Evolutionary conservation across 2,113 vertebrate genomes (phyloP).

Genomic region (Rhea pennata): DNA sequence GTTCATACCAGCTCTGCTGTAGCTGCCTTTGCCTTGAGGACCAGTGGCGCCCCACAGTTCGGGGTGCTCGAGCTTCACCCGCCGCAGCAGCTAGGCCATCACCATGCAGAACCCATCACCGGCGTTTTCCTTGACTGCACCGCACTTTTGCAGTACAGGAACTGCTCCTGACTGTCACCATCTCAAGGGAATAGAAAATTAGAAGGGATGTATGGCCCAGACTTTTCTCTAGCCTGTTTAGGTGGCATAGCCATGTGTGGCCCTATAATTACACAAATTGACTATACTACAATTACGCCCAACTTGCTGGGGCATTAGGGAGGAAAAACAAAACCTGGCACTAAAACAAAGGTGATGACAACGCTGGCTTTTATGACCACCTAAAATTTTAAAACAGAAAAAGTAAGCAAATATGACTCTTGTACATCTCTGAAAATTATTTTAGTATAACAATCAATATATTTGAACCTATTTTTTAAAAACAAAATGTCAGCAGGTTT

Average conservation of each 20-base stretch:
- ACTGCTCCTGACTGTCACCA: neutral
- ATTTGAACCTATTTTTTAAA: neutral
- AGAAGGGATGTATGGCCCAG: neutral
- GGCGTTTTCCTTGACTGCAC: fast-evolving
- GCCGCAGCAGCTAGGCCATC: no score
- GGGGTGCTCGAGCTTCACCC: neutral
- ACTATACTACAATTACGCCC: neutral
- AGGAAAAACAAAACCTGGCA: neutral
- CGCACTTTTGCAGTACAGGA: fast-evolving
- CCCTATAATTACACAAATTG: neutral
- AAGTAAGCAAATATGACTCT: neutral
- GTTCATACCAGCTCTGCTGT: neutral
- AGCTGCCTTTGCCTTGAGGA: neutral
- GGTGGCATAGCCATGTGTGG: neutral
- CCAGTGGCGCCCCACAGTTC: neutral
- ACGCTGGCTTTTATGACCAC: neutral
- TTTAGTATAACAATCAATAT: neutral
- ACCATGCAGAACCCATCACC: neutral
- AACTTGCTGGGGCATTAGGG: neutral
- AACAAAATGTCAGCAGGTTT: neutral
- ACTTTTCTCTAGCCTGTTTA: neutral
- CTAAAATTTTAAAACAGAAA: neutral
- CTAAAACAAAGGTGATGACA: neutral
- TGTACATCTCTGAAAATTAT: neutral
- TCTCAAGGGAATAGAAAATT: neutral